Base-by-base conservation (phyloP, 2,888 invertebrate genomes). In the Adela reaumurella region DNA sequence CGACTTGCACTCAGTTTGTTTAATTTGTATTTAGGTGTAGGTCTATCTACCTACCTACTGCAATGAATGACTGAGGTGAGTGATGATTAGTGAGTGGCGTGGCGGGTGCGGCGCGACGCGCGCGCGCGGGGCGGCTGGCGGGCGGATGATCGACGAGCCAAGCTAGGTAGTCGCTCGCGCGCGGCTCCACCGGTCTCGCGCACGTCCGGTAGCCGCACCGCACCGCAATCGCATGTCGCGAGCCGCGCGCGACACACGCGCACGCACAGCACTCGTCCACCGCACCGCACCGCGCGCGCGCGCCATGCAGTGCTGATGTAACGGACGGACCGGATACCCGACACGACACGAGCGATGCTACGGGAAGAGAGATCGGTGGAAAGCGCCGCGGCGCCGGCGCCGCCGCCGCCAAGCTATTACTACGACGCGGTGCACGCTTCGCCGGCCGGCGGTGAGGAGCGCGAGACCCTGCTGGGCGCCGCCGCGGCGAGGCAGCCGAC, bases 51-150 rank as follows among this genome's bases (percentile, higher is more conserved):
- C n/a, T n/a, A n/a, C n/a, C n/a, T n/a, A n/a, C n/a, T n/a, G n/a
- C n/a, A n/a, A n/a, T n/a, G n/a, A n/a, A n/a, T n/a, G n/a, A n/a
- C n/a, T n/a, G n/a, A n/a, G n/a, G n/a, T n/a, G n/a, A n/a, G n/a
- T n/a, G n/a, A n/a, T n/a, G n/a, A n/a, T n/a, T n/a, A n/a, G 91
- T 87, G 91, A 90, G 50, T 90, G 90, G 66, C 76, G 90, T 61
- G 81, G 90, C 58, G 81, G 87, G 63, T n/a, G 89, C 89, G 55
- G 60, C 56, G 58, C 62, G 59, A 64, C 60, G 74, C 59, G 76
- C 84, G 87, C 61, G 83, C 87, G n/a, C n/a, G n/a, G n/a, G n/a
- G n/a, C n/a, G n/a, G n/a, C n/a, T n/a, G n/a, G n/a, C n/a, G n/a
- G n/a, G n/a, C n/a, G n/a, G n/a, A n/a, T n/a, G 74, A 74, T 69